phyloP scores from a whole-genome alignment of 2,888 invertebrate species.

The Cheilosia grossa region DNA sequence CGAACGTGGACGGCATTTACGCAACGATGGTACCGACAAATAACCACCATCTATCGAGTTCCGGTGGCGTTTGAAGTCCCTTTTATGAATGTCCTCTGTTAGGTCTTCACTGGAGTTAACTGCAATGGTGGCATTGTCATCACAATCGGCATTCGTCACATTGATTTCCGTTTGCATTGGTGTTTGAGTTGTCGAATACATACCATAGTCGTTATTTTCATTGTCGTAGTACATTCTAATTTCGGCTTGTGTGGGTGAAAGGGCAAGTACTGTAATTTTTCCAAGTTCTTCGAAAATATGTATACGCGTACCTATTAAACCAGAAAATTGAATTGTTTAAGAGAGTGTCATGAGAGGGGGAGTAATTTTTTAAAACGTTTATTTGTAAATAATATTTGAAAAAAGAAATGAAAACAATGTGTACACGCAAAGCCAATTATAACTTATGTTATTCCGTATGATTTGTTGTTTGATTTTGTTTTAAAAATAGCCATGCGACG shows the following conservation, averaged over 20 bases:
- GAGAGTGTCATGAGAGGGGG: too few species aligned
- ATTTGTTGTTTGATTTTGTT: conserved; percentile 17
- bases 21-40: conserved; percentile 80
- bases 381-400: neutral
- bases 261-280: conserved; percentile 18
- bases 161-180: conserved; percentile 54
- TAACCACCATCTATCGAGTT: conserved; percentile 78
- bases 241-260: conserved; percentile 14
- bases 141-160: conserved; percentile 76
- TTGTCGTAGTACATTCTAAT: conserved; percentile 57
- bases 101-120: conserved; percentile 81
- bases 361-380: conserved; percentile 42
- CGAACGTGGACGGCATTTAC: conserved; percentile 77
- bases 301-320: neutral
- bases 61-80: conserved; percentile 66
- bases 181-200: conserved; percentile 53
- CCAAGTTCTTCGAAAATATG: conserved; percentile 47
- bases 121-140: conserved; percentile 78
- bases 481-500: neutral
- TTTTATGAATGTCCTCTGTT: conserved; percentile 76
- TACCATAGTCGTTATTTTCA: conserved; percentile 51
- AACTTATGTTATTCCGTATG: conserved; percentile 10
- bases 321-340: conserved; percentile 15
- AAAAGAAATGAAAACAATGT: conserved; percentile 10
- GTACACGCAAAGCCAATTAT: conserved; percentile 46